These are phyloP conservation scores for Thalassarche chlororhynchos DNA, from an alignment of 2,113 vertebrate genomes.

Conservation along the genomic window DNA sequence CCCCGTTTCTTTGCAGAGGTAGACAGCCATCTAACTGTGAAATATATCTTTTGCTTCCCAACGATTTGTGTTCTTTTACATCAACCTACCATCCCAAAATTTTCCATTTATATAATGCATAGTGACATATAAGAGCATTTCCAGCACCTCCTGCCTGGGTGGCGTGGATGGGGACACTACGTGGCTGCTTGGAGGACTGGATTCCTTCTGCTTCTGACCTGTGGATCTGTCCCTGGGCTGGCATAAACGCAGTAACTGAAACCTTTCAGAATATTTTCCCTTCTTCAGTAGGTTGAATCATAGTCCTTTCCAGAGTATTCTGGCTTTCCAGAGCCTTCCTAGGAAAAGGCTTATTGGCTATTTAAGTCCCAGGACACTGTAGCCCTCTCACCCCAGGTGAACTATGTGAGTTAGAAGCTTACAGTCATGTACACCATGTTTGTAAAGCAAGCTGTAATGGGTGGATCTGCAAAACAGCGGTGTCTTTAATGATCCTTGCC, in stretches of 20 bases:
- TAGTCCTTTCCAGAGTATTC: background rate
- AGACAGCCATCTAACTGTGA: background rate
- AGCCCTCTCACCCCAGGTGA: background rate
- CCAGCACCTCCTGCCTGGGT: background rate
- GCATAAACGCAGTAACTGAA: background rate
- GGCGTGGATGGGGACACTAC: background rate
- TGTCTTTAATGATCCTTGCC: background rate
- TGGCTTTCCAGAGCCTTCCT: background rate
- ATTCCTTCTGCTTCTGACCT: background rate
- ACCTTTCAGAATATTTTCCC: background rate
- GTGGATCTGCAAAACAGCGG: background rate
- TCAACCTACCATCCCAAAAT: background rate
- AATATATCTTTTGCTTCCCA: background rate
- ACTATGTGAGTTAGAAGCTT: background rate
- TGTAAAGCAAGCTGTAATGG: background rate
- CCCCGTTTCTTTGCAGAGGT: background rate
- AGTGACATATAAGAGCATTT: background rate
- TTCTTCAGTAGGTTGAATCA: background rate
- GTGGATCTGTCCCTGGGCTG: background rate
- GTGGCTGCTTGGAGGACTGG: too few relatives aligned
- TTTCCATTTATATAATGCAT: background rate
- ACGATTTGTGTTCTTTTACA: background rate
- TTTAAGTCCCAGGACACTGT: background rate
- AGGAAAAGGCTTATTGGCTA: background rate
- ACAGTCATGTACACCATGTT: background rate